Evolutionary conservation across 2,113 vertebrate genomes (phyloP).

Genomic region (Psephotus haematonotus): DNA sequence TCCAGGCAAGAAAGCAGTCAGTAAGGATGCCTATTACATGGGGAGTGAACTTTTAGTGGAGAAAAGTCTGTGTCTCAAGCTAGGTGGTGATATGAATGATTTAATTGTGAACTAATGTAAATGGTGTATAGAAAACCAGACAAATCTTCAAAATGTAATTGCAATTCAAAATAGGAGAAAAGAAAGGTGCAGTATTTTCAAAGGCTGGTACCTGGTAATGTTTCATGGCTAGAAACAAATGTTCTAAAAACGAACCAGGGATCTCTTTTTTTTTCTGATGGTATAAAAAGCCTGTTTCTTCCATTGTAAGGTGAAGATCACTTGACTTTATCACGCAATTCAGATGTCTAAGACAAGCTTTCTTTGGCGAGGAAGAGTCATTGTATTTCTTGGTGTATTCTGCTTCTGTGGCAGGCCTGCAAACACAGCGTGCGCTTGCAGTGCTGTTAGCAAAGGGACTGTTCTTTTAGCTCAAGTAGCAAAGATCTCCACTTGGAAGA

Average conservation of each 20-base stretch:
- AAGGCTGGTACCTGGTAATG: not conserved
- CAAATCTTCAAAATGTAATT: not conserved
- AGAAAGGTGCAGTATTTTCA: not conserved
- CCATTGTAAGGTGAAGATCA: not conserved
- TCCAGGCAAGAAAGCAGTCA: not conserved
- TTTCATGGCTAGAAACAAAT: not conserved
- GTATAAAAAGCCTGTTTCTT: not conserved
- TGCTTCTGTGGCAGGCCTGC: not conserved
- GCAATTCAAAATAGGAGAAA: not conserved
- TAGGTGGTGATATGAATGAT: not conserved
- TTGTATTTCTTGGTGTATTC: not conserved
- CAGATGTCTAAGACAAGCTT: not conserved
- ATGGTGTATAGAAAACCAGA: not conserved
- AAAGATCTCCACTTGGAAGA: constrained; percentile 13
- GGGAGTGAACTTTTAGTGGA: not conserved
- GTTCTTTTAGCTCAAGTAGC: constrained; percentile 7
- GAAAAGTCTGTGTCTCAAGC: not conserved
- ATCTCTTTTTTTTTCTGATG: not conserved
- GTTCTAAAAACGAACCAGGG: not conserved
- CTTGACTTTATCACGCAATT: not conserved
- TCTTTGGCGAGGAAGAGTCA: not conserved
- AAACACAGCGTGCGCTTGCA: accelerated
- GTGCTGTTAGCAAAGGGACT: not conserved
- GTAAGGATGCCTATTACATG: not conserved
- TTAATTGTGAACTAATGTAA: not conserved